These are phyloP conservation scores for Malacosoma neustria DNA, from an alignment of 2,888 invertebrate species.

Conservation along the genomic window DNA sequence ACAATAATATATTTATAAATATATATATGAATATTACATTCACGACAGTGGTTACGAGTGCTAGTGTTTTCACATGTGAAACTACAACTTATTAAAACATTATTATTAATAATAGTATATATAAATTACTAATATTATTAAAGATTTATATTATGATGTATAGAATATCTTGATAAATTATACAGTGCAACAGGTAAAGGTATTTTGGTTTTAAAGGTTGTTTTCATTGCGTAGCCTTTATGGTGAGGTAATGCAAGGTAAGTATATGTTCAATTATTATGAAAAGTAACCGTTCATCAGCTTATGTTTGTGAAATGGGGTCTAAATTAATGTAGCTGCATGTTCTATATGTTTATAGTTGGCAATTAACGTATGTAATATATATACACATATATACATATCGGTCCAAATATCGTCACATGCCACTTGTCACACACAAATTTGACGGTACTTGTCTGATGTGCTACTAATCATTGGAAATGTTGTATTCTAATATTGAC, in stretches of 20 bases:
- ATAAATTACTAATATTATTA: slow-evolving; percentile 66
- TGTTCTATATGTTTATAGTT: slow-evolving; percentile 32
- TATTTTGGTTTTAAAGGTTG: slow-evolving; percentile 47
- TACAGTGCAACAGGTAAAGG: slow-evolving; percentile 66
- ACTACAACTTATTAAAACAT: slow-evolving; percentile 55
- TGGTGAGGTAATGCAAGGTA: slow-evolving; percentile 62
- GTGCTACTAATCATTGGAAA: neutral
- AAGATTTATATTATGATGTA: slow-evolving; percentile 32
- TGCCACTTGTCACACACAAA: neutral
- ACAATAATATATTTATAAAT: slow-evolving; percentile 63
- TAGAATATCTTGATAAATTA: slow-evolving; percentile 43
- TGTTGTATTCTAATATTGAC: slow-evolving; percentile 36
- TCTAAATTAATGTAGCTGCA: slow-evolving; percentile 44
- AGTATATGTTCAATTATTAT: slow-evolving; percentile 36
- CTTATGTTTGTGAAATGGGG: slow-evolving; percentile 55
- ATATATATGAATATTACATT: slow-evolving; percentile 58
- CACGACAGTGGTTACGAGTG: slow-evolving; percentile 66
- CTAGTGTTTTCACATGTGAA: slow-evolving; percentile 76
- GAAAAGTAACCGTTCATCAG: slow-evolving; percentile 22
- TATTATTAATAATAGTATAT: slow-evolving; percentile 61
- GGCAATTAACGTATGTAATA: neutral
- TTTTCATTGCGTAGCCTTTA: slow-evolving; percentile 49
- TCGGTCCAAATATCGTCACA: neutral
- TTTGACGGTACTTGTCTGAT: neutral
- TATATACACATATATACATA: neutral